These are phyloP conservation scores for Sebastes variabilis DNA, from an alignment of 2,797 vertebrate genomes.

Conservation along the genomic window DNA sequence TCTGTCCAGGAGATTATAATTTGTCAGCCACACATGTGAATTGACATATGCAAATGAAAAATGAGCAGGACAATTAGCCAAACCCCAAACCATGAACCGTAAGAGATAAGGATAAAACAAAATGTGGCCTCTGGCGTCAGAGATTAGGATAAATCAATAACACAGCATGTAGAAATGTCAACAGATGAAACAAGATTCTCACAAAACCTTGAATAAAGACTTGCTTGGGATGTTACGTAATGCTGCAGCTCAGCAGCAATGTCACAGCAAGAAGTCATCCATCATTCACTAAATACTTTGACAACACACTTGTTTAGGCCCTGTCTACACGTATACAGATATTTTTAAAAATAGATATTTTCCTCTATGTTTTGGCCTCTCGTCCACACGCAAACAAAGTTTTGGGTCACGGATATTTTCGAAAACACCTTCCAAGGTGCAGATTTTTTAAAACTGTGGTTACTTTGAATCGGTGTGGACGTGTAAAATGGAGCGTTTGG, in stretches of 20 bases:
- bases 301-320: neutral
- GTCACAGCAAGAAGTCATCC: slow-evolving; percentile 7
- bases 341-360: neutral
- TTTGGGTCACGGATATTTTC: too few relatives aligned
- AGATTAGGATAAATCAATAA: slow-evolving; percentile 22
- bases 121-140: slow-evolving; percentile 26
- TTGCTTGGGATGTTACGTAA: neutral
- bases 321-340: too few relatives aligned
- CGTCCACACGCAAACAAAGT: too few relatives aligned
- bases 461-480: too few relatives aligned
- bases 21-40: slow-evolving; percentile 34
- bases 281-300: slow-evolving; percentile 1
- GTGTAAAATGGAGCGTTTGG: too few relatives aligned
- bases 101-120: slow-evolving; percentile 29
- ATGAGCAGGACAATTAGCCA: slow-evolving; percentile 43
- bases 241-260: neutral
- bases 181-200: slow-evolving; percentile 16
- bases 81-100: slow-evolving; percentile 37
- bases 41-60: slow-evolving; percentile 51
- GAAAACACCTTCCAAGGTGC: too few relatives aligned
- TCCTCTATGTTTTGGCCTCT: neutral
- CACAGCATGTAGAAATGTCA: slow-evolving; percentile 23
- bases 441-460: too few relatives aligned
- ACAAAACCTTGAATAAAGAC: slow-evolving; percentile 15
- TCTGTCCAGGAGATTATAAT: slow-evolving; percentile 36